Evolutionary conservation across 2,113 vertebrate species (phyloP).

Genomic region (Orcinus orca): DNA sequence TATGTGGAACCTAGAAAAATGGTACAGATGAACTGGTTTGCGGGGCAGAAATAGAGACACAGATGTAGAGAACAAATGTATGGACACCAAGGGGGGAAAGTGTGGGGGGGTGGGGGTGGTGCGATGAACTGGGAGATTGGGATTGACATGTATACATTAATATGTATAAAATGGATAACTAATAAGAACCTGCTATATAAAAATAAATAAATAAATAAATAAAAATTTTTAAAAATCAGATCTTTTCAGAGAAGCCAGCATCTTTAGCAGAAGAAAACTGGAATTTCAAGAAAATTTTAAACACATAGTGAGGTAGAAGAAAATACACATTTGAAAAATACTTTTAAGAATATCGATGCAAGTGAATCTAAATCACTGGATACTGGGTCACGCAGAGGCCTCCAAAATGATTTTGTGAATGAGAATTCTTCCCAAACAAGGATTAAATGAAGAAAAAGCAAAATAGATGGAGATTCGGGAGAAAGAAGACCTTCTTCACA

Average conservation of each 20-base stretch:
- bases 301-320: conserved; percentile 40
- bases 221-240: neutral
- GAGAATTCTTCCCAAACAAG: conserved; percentile 35
- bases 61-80: too few relatives aligned
- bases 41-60: too few relatives aligned
- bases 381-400: neutral
- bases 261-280: conserved; percentile 45
- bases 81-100: too few relatives aligned
- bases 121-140: too few relatives aligned
- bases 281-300: conserved; percentile 48
- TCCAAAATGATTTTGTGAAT: neutral
- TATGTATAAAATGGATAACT: too few relatives aligned
- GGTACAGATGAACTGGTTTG: too few relatives aligned
- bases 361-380: conserved; percentile 11
- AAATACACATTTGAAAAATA: conserved; percentile 14
- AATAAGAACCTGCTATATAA: too few relatives aligned
- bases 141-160: too few relatives aligned
- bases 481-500: conserved; percentile 89
- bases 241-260: conserved; percentile 28
- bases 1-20: too few relatives aligned
- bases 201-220: too few relatives aligned
- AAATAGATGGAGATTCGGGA: conserved; percentile 85
- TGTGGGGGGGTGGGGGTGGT: too few relatives aligned
- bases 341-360: neutral
- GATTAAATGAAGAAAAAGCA: conserved; percentile 77